Evolutionary conservation across 2,888 invertebrate species (phyloP), one percentile per base, ranked within the genome.

Genomic region (Tinea semifulvella): DNA sequence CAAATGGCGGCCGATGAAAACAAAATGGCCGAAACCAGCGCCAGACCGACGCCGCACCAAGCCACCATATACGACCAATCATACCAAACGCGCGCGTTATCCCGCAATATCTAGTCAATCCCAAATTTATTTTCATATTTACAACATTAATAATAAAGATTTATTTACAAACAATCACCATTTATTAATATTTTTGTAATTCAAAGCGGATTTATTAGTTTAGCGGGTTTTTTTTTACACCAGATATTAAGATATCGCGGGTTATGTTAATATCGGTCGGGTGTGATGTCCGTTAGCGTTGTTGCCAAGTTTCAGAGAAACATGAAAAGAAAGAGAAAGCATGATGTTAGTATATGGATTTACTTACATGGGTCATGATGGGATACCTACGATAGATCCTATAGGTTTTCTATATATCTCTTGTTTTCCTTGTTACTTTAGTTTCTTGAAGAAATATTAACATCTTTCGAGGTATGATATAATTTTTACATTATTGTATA

Each of bases 31-130:
- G 94, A 90, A 73, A 96, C 84, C 69, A 96, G 86, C 63, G 94
- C 89, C 82, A 94, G 90, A 60, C 91, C 94, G 68, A 96, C 94
- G 77, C 96, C 96, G 81, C 94, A 91, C 96, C 96, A 97, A 75
- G 96, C 94, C 70, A 95, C 88, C 85, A 95, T 91, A 85, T 96
- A 97, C 61, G 96, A 96, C 96, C 96, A 97, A 81, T 95, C 96
- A 84, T 96, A 96, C 83, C 88, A 87, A 66, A 91, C 85, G 83
- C 90, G 87, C 58, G 91, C 87, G 81, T 91, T 90, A 71, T 92
- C 91, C 80, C 89, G 89, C 71, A 94, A 88, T 76, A 92, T 89
- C 93, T 93, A 85, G 73, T 80, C 79, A 76, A n/a, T 13, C n/a
- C 44, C 36, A 25, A 14, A 10, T 10, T 8, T 18, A n/a, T 39